Conservation (phyloP, 2,888 invertebrate genomes). For the Galeruca laticollis region DNA sequence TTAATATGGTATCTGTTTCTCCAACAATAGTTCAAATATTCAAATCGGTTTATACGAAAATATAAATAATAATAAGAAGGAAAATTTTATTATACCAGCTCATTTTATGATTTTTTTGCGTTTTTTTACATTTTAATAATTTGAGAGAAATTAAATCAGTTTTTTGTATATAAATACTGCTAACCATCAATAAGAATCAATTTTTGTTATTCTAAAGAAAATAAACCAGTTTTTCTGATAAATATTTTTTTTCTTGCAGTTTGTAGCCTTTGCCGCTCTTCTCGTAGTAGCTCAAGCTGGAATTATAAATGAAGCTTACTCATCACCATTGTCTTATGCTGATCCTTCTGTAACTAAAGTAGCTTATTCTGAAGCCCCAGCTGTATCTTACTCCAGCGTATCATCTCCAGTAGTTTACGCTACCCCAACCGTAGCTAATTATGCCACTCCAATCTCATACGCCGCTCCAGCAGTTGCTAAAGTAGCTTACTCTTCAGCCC, state of each 20-base stretch:
- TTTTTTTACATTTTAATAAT: too few relatives aligned
- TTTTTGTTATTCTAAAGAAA: too few relatives aligned
- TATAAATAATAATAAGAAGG: too few relatives aligned
- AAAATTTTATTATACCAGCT: too few relatives aligned
- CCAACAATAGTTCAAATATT: too few relatives aligned
- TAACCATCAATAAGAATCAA: too few relatives aligned
- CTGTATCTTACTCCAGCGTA: slow-evolving; percentile 11
- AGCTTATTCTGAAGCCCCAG: slow-evolving; percentile 57
- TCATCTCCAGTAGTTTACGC: slow-evolving; percentile 36
- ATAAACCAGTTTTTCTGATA: too few relatives aligned
- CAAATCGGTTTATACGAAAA: too few relatives aligned
- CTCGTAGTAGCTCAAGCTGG: slow-evolving; percentile 54
- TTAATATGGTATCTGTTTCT: too few relatives aligned
- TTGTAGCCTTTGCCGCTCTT: slow-evolving; percentile 54
- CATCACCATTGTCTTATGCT: slow-evolving; percentile 45
- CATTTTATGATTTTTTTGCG: too few relatives aligned
- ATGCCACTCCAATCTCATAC: slow-evolving; percentile 54
- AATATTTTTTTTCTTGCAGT: slow-evolving; percentile 47
- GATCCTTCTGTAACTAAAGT: slow-evolving; percentile 47
- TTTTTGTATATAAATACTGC: too few relatives aligned
- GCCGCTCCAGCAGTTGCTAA: slow-evolving; percentile 64
- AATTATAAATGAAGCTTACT: slow-evolving; percentile 41
- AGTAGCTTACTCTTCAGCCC: slow-evolving; percentile 60
- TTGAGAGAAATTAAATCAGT: too few relatives aligned
- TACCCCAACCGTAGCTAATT: slow-evolving; percentile 41